Evolutionary conservation across 2,797 vertebrate genomes (phyloP).

Genomic region (Cuculus canorus): DNA sequence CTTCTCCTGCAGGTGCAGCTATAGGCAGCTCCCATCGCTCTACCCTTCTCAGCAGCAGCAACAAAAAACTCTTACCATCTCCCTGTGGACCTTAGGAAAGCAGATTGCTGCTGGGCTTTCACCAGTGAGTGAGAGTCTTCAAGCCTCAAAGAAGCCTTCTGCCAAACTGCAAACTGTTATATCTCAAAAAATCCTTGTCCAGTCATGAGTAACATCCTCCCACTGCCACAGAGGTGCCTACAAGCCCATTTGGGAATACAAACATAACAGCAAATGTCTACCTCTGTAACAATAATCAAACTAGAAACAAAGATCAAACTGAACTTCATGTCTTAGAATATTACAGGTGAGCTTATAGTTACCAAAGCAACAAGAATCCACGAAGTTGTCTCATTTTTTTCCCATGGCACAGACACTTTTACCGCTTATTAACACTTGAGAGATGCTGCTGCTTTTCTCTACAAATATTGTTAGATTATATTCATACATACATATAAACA

Average conservation of each 20-base stretch:
- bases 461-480: not conserved
- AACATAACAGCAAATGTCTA: not conserved
- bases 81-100: not conserved
- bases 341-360: not conserved
- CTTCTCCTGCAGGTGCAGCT: not conserved
- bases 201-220: not conserved
- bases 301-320: constrained; percentile 31
- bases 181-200: not conserved
- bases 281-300: constrained; percentile 14
- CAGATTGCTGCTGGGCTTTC: not conserved
- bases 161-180: not conserved
- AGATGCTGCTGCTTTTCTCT: not conserved
- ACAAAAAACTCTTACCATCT: not conserved
- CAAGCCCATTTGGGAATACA: not conserved
- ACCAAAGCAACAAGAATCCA: not conserved
- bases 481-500: not conserved
- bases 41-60: not conserved
- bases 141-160: not conserved
- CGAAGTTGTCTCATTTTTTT: not conserved
- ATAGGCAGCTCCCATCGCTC: not conserved
- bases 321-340: not conserved
- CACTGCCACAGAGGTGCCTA: not conserved
- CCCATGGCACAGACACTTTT: not conserved
- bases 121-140: not conserved
- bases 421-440: not conserved